phyloP scores from a whole-genome alignment of 2,113 vertebrate species.

The Mesoclemmys tuberculata region DNA sequence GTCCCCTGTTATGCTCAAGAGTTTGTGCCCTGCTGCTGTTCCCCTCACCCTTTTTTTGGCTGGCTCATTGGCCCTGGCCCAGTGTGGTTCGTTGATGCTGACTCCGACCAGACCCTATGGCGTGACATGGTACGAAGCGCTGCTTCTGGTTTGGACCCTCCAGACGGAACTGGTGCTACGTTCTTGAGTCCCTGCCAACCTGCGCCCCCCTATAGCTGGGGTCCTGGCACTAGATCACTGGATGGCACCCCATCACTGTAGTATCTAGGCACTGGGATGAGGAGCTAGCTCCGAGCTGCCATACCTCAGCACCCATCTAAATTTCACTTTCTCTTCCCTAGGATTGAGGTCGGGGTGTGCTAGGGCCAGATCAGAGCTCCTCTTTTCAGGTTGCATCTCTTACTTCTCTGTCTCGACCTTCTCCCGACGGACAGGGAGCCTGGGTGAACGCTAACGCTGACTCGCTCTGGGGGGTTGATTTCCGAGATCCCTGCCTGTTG shows the following conservation, averaged over 20 bases:
- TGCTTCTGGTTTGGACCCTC: background rate
- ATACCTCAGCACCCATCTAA: accelerated
- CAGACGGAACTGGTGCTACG: background rate
- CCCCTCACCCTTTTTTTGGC: background rate
- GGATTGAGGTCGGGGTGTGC: background rate
- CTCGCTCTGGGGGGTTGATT: background rate
- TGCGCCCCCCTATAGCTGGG: too few species aligned
- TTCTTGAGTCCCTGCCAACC: too few species aligned
- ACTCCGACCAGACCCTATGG: background rate
- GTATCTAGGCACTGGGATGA: background rate
- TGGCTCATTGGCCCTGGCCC: background rate
- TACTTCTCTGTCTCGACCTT: background rate
- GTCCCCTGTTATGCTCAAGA: background rate
- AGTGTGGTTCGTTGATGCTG: background rate
- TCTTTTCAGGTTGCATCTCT: background rate
- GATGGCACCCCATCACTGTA: background rate
- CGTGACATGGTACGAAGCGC: background rate
- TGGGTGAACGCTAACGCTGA: background rate
- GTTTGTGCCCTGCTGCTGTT: background rate
- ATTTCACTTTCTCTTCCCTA: background rate
- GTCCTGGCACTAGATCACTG: background rate
- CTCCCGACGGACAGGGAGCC: background rate
- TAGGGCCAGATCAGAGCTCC: background rate
- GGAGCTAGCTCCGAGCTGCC: background rate
- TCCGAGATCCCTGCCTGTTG: background rate